Conservation (phyloP, 2,888 invertebrate genomes). For the Brachyptera risi region DNA sequence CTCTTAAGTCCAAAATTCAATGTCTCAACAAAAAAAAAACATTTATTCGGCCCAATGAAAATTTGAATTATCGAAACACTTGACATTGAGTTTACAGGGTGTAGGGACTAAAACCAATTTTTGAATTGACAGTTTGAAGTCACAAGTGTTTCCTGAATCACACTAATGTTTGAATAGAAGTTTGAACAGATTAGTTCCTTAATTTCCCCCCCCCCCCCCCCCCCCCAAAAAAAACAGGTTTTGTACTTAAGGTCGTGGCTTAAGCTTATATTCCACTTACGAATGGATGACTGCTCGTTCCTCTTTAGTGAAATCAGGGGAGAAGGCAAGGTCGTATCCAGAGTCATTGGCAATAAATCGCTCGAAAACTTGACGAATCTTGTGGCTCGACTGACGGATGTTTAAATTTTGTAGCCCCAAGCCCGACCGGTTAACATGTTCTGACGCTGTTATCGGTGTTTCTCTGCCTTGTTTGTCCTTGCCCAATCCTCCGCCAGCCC, state of each 20-base stretch:
- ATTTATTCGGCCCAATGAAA: too few species aligned
- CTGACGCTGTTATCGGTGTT: constrained; percentile 51
- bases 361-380: constrained; percentile 39
- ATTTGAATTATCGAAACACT: too few species aligned
- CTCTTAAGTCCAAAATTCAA: too few species aligned
- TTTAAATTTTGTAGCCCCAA: constrained; percentile 23
- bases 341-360: constrained; percentile 41
- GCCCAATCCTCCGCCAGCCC: constrained; percentile 68
- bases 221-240: not conserved
- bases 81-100: too few species aligned
- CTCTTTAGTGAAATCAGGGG: constrained; percentile 44
- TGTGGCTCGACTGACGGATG: constrained; percentile 35
- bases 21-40: too few species aligned
- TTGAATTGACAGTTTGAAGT: too few species aligned
- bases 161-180: too few species aligned
- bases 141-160: too few species aligned
- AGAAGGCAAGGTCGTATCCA: constrained; percentile 44
- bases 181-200: too few species aligned
- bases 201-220: too few species aligned
- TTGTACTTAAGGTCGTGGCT: not conserved
- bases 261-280: constrained; percentile 32
- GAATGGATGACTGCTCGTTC: constrained; percentile 46
- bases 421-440: constrained; percentile 29
- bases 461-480: constrained; percentile 57
- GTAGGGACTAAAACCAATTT: too few species aligned